These are phyloP conservation scores for Channa striata DNA, from an alignment of 2,797 vertebrate species.

Conservation along the genomic window DNA sequence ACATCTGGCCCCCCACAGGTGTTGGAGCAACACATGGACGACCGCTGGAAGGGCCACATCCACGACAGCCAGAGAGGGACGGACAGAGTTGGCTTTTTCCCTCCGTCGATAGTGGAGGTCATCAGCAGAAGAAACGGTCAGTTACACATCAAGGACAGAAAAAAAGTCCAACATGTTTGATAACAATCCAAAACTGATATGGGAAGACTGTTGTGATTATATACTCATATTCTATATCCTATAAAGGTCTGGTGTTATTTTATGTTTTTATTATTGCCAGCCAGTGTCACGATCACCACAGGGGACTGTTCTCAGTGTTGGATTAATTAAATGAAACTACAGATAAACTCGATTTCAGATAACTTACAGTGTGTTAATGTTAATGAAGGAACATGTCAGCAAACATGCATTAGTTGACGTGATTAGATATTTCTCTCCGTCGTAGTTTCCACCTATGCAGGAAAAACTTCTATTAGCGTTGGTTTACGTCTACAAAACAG, in stretches of 20 bases:
- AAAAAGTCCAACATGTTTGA: neutral
- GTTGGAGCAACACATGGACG: conserved; percentile 93
- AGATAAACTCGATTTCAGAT: no score
- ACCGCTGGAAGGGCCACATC: conserved; percentile 98
- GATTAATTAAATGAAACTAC: no score
- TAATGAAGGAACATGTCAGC: no score
- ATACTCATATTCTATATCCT: no score
- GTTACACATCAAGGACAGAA: conserved; percentile 11
- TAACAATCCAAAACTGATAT: neutral
- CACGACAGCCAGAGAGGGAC: conserved; percentile 93
- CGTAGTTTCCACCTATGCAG: no score
- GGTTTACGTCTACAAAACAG: neutral
- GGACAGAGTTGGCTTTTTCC: conserved; percentile 95
- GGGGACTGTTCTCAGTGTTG: no score
- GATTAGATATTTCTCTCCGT: no score
- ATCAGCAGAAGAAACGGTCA: conserved; percentile 92
- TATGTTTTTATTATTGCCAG: no score
- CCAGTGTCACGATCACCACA: no score
- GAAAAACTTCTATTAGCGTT: neutral
- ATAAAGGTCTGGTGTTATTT: no score
- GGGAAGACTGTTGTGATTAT: neutral
- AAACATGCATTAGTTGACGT: no score
- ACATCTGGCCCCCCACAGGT: conserved; percentile 81
- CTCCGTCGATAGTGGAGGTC: conserved; percentile 95
- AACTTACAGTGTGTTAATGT: no score